Conservation (phyloP, 2,888 invertebrate genomes). For the Fabriciana adippe region DNA sequence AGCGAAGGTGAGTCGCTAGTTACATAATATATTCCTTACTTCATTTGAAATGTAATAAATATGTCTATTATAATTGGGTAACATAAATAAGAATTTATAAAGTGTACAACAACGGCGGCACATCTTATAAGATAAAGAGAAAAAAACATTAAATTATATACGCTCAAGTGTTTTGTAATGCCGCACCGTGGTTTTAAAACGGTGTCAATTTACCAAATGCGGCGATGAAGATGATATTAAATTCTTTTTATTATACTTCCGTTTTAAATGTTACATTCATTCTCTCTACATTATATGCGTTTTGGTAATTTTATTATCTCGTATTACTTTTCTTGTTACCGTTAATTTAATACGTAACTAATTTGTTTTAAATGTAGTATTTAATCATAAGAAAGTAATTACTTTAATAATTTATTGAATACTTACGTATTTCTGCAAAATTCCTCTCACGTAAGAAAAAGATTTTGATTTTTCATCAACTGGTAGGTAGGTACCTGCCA, state of each 20-base stretch:
- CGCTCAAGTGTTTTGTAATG: constrained; percentile 25
- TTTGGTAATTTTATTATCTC: neutral
- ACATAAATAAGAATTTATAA: constrained; percentile 11
- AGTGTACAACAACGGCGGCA: constrained; percentile 7
- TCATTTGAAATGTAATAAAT: no score
- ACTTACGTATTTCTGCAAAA: no score
- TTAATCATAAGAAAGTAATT: no score
- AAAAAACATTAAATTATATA: constrained; percentile 25
- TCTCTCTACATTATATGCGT: constrained; percentile 4
- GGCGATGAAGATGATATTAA: constrained; percentile 22
- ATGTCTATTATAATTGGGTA: constrained; percentile 1
- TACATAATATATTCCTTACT: no score
- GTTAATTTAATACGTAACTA: neutral
- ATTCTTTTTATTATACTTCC: constrained; percentile 26
- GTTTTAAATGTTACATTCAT: constrained; percentile 1
- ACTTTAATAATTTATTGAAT: no score
- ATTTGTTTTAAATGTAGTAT: no score
- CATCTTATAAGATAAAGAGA: constrained; percentile 16
- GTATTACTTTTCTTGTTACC: neutral
- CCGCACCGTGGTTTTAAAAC: constrained; percentile 23
- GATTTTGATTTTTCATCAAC: neutral
- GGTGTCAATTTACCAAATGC: constrained; percentile 30
- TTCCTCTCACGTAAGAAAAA: neutral
- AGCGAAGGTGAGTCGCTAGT: no score
- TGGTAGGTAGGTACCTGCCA: constrained; percentile 4